phyloP scores from a whole-genome alignment of 2,797 vertebrate species.

The Callimico goeldii region DNA sequence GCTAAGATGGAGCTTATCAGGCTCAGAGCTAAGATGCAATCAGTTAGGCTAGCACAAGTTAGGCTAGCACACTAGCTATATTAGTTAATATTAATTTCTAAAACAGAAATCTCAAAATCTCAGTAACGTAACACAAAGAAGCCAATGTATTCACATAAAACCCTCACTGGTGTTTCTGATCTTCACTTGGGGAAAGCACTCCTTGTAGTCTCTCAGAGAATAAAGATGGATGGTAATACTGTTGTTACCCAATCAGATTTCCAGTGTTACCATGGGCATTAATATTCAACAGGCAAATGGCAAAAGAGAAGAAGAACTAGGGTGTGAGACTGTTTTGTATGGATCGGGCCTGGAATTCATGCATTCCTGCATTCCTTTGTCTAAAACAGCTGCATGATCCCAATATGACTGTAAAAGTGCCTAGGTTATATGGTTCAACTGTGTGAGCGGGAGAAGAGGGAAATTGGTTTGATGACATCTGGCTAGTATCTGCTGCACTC shows the following conservation, averaged over 20 bases:
- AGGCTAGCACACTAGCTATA: background rate
- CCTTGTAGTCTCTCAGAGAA: background rate
- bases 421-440: background rate
- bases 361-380: background rate
- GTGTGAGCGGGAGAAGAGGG: background rate
- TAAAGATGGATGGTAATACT: background rate
- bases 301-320: background rate
- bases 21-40: no score
- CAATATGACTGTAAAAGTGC: background rate
- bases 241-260: background rate
- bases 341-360: background rate
- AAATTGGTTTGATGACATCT: background rate
- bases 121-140: background rate
- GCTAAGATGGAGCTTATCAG: no score
- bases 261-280: background rate
- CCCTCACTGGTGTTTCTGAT: background rate
- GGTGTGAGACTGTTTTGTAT: background rate
- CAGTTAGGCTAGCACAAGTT: no score
- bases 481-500: background rate
- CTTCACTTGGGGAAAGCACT: background rate
- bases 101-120: slow-evolving; percentile 23
- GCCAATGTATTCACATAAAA: background rate
- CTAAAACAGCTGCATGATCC: background rate
- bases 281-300: background rate
- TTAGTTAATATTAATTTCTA: background rate